Conservation (phyloP, 2,797 vertebrate genomes). For the Pseudomugil tenellus region DNA sequence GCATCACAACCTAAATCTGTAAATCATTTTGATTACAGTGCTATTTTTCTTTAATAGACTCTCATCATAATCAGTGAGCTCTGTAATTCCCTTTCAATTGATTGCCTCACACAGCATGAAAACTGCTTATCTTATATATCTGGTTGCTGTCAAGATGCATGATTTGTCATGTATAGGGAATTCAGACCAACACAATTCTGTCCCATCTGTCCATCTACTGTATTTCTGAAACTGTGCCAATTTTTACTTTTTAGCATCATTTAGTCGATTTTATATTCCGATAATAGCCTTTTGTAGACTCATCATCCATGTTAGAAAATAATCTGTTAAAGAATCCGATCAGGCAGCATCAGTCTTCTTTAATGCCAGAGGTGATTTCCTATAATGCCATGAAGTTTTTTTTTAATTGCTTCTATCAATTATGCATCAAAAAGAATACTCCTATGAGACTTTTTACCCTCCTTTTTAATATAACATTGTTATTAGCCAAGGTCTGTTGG, state of each 20-base stretch:
- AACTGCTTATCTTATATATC: constrained; percentile 66
- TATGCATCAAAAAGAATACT: constrained; percentile 7
- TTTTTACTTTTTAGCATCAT: constrained; percentile 1
- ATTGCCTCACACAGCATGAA: constrained; percentile 66
- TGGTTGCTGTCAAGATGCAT: constrained; percentile 61
- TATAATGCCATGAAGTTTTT: constrained; percentile 15
- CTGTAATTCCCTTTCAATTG: constrained; percentile 72
- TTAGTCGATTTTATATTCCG: not conserved
- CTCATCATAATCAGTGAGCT: constrained; percentile 76
- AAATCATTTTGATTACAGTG: constrained; percentile 72
- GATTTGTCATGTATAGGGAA: constrained; percentile 63
- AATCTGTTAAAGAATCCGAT: constrained; percentile 2
- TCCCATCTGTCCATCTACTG: constrained; percentile 36
- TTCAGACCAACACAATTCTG: constrained; percentile 31
- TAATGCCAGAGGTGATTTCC: constrained; percentile 21
- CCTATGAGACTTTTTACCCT: not conserved
- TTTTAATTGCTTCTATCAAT: not conserved
- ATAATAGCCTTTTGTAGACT: not conserved
- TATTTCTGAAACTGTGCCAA: not conserved
- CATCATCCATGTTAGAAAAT: not conserved
- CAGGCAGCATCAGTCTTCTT: constrained; percentile 12
- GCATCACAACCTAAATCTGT: constrained; percentile 45
- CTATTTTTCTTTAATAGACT: constrained; percentile 73
- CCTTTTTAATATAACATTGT: constrained; percentile 3
- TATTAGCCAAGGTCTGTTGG: not conserved